Base-by-base conservation (phyloP, 2,888 invertebrate species). In the Trissoscelio sp. region DNA sequence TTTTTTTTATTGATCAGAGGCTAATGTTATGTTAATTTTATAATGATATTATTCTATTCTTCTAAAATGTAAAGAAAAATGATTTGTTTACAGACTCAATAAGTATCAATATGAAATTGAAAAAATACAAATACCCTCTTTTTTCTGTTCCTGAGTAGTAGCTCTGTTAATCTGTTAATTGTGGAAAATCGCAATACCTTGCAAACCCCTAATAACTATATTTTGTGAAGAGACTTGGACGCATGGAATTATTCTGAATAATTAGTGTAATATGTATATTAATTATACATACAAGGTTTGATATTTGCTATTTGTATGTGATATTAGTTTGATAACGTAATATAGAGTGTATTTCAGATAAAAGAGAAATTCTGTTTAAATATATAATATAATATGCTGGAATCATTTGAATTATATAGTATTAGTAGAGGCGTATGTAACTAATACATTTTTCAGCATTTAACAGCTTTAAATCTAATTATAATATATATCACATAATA, bases 71-170 rank as follows among this genome's bases (percentile, higher is more conserved):
- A 3, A 31, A 31, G 1, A 3, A 31, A 31, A 31, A 28, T 28
- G 3, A 5, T 31, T 31, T 31, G 31, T 31, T 31, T 31, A n/a
- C n/a, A n/a, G n/a, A n/a, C n/a, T n/a, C n/a, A n/a, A n/a, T n/a
- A n/a, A n/a, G n/a, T n/a, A n/a, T 72, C 28, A 16, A 69, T 81
- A 78, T 78, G 74, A 81, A 81, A 81, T 81, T 81, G 78, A 55
- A 81, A 81, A 81, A 81, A 81, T 78, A 81, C 78, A 74, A 78
- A 81, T 53, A 24, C 34, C 34, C 46, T 73, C 70, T 72, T 62
- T 39, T 7, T 12, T 64, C 51, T 58, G 28, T 60, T 62, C 77
- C 73, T 77, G 77, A 81, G 77, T 81, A 72, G 42, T 42, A 22
- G 16, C 58, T 48, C 46, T 14, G 60, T 69, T 69, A 37, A n/a